phyloP scores from a whole-genome alignment of 2,113 vertebrate genomes.

The Aythya baeri region DNA sequence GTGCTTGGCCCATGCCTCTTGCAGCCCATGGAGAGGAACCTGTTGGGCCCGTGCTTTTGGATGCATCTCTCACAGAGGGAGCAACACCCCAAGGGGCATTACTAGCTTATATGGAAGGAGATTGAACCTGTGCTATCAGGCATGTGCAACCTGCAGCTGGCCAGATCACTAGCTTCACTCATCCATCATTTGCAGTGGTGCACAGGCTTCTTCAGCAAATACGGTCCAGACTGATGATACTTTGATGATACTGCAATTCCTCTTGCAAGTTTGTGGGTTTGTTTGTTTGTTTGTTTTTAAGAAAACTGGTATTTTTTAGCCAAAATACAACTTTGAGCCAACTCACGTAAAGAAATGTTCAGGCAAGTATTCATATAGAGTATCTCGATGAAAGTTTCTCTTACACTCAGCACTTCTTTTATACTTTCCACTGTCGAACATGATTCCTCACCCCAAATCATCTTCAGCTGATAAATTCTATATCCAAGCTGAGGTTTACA shows the following conservation, averaged over 20 bases:
- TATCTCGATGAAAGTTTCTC: background rate
- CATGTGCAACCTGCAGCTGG: rapidly evolving
- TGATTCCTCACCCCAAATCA: background rate
- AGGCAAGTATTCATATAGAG: background rate
- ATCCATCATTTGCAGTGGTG: background rate
- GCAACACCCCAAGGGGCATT: rapidly evolving
- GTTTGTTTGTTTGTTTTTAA: background rate
- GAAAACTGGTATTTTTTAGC: background rate
- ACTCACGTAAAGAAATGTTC: background rate
- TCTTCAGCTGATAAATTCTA: background rate
- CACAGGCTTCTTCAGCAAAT: background rate
- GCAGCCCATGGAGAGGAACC: background rate
- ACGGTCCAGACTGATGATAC: background rate
- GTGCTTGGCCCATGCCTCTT: rapidly evolving
- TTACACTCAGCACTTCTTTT: background rate
- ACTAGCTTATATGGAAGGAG: background rate
- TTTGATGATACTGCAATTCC: background rate
- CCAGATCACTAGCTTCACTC: background rate
- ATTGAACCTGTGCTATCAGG: background rate
- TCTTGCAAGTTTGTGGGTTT: background rate
- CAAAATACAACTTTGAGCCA: background rate
- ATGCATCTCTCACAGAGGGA: background rate
- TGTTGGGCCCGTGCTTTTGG: rapidly evolving
- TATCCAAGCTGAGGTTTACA: slow-evolving; percentile 6
- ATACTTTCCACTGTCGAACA: background rate